phyloP scores from a whole-genome alignment of 2,888 invertebrate species.

The Tetanocera ferruginea region DNA sequence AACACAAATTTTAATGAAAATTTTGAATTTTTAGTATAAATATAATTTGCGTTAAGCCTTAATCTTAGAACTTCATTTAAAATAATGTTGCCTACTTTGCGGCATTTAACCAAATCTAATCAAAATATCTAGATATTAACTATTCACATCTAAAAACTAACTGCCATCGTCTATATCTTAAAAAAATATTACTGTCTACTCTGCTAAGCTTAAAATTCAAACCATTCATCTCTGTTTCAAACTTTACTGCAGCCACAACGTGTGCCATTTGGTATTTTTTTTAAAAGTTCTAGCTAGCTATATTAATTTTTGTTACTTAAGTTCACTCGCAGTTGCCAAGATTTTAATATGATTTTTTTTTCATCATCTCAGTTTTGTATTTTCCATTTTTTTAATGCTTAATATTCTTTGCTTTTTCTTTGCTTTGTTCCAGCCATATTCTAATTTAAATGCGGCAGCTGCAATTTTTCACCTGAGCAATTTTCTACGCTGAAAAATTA shows the following conservation, averaged over 20 bases:
- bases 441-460: constrained; percentile 55
- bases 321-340: neutral
- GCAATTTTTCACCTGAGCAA: constrained; percentile 68
- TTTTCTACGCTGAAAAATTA: constrained; percentile 51
- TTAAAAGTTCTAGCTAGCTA: neutral
- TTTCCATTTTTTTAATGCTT: neutral
- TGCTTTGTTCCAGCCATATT: neutral
- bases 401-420: neutral
- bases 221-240: too few species aligned
- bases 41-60: too few species aligned
- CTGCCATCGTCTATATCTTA: neutral
- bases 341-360: neutral
- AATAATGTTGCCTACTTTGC: too few species aligned
- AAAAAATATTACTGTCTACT: neutral
- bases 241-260: too few species aligned
- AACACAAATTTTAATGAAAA: too few species aligned
- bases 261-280: neutral
- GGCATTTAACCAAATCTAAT: too few species aligned
- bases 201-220: neutral
- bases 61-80: too few species aligned
- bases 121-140: too few species aligned
- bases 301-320: constrained; percentile 11
- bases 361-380: neutral
- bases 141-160: too few species aligned
- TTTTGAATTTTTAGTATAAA: too few species aligned